These are phyloP conservation scores for Lordiphosa clarofinis DNA, from an alignment of 1,140 invertebrate genomes.

Conservation along the genomic window DNA sequence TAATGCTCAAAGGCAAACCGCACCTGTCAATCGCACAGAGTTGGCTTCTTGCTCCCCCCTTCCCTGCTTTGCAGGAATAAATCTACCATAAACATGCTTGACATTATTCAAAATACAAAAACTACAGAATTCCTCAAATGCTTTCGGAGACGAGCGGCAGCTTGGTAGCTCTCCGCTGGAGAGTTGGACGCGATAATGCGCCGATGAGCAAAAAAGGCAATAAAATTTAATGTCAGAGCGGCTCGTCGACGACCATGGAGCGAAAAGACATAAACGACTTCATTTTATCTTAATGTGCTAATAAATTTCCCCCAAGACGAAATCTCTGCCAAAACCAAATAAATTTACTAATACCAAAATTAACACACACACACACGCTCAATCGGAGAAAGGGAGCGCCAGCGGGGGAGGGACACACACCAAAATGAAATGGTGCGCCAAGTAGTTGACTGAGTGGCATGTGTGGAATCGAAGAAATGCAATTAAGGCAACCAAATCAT, in stretches of 20 bases:
- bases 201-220: constrained; percentile 63
- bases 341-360: constrained; percentile 76
- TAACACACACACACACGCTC: constrained; percentile 29
- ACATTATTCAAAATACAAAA: constrained; percentile 68
- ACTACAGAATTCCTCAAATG: constrained; percentile 64
- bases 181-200: constrained; percentile 21
- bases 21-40: constrained; percentile 23
- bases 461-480: constrained; percentile 72
- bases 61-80: constrained; percentile 48
- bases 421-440: constrained; percentile 65
- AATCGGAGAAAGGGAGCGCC: too few species aligned
- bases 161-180: not conserved
- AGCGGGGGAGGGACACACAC: constrained; percentile 5
- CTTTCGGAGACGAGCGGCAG: constrained; percentile 10
- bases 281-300: constrained; percentile 77
- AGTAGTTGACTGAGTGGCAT: constrained; percentile 65
- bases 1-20: constrained; percentile 24
- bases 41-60: not conserved
- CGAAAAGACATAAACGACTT: constrained; percentile 68
- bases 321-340: constrained; percentile 76
- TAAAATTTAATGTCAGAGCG: constrained; percentile 64
- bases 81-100: constrained; percentile 58
- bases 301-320: constrained; percentile 71
- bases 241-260: constrained; percentile 18
- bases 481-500: constrained; percentile 63